phyloP scores from a whole-genome alignment of 1,140 invertebrate genomes.

The Orius laevigatus region DNA sequence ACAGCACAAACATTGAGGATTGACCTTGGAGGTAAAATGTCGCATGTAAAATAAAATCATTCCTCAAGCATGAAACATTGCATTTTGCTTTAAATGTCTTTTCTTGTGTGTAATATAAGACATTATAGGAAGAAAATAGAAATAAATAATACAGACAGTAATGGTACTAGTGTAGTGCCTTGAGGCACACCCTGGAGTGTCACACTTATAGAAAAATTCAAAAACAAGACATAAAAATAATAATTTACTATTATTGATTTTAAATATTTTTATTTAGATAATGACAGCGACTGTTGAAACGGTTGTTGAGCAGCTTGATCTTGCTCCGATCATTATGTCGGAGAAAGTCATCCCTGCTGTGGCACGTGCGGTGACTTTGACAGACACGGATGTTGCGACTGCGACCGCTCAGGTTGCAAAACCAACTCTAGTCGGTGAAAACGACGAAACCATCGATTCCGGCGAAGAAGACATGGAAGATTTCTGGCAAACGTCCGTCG shows the following conservation, averaged over 20 bases:
- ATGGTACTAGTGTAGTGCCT: too few species aligned
- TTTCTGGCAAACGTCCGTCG: constrained; percentile 82
- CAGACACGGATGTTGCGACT: constrained; percentile 64
- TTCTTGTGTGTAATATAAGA: not conserved
- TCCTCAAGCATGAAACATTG: not conserved
- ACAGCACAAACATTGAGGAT: too few species aligned
- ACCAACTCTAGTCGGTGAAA: constrained; percentile 46
- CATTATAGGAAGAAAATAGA: too few species aligned
- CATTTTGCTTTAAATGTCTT: constrained; percentile 4
- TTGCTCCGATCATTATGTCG: constrained; percentile 64
- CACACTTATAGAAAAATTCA: too few species aligned
- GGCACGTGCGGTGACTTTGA: constrained; percentile 72
- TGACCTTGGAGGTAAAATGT: too few species aligned
- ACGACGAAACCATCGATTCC: constrained; percentile 45
- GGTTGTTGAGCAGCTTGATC: constrained; percentile 71
- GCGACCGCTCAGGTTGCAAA: constrained; percentile 46
- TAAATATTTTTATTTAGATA: constrained; percentile 38
- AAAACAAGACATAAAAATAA: not conserved
- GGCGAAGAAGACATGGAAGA: constrained; percentile 55
- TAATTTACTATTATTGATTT: constrained; percentile 9
- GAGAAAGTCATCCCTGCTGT: constrained; percentile 63
- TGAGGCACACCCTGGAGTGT: too few species aligned
- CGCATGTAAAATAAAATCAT: too few species aligned
- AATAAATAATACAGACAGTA: too few species aligned
- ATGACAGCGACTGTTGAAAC: constrained; percentile 88